Percentiles rank a stretch among this genome's conserved stretches.
These are phyloP conservation scores for Cantharis lateralis DNA, from an alignment of 2,888 invertebrate species.

Conservation along the genomic window DNA sequence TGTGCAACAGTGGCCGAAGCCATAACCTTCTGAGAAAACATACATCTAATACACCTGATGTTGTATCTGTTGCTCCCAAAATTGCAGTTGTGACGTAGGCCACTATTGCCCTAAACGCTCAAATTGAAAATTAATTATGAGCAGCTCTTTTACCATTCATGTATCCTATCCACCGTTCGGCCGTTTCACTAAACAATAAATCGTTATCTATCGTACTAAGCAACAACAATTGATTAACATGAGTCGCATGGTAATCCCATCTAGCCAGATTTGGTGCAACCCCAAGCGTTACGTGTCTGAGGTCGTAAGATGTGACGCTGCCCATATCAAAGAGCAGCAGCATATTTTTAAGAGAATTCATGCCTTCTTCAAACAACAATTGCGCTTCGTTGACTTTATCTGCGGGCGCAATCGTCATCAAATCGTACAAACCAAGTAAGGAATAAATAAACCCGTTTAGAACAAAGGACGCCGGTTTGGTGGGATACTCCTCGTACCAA, in stretches of 20 bases:
- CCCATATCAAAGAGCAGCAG: conserved; percentile 93
- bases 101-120: too few species aligned
- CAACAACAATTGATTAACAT: conserved; percentile 92
- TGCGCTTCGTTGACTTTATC: conserved; percentile 73
- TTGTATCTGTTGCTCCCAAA: too few species aligned
- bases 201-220: conserved; percentile 85
- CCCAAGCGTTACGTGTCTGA: conserved; percentile 89
- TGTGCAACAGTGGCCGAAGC: too few species aligned
- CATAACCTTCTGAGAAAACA: too few species aligned
- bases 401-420: conserved; percentile 79
- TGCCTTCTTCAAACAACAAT: conserved; percentile 80
- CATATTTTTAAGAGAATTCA: conserved; percentile 84
- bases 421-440: conserved; percentile 91
- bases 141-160: conserved; percentile 94
- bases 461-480: conserved; percentile 91
- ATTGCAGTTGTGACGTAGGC: too few species aligned
- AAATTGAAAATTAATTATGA: conserved; percentile 72
- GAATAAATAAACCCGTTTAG: conserved; percentile 99
- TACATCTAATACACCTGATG: too few species aligned
- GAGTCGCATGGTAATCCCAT: conserved; percentile 99
- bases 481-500: conserved; percentile 99
- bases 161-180: conserved; percentile 92
- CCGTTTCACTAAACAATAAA: conserved; percentile 79
- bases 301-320: conserved; percentile 93
- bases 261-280: conserved; percentile 93